Percentiles rank a stretch among this genome's conserved stretches.
These are phyloP conservation scores for Ladona fulva DNA, from an alignment of 1,140 invertebrate genomes.

Conservation along the genomic window DNA sequence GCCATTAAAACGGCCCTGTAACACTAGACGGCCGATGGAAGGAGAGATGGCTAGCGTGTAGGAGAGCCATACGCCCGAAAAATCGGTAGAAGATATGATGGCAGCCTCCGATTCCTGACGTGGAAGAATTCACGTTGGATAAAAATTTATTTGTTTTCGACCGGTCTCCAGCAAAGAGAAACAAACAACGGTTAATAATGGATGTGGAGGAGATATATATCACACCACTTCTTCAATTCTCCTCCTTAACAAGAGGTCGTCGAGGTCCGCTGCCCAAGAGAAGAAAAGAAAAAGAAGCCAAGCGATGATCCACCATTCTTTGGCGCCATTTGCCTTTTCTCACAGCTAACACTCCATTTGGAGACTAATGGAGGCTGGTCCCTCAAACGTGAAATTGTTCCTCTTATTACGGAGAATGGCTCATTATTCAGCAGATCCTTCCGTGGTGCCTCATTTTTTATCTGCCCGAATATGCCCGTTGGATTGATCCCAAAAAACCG, in stretches of 20 bases:
- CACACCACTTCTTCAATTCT: neutral
- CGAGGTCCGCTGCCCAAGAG: too few species aligned
- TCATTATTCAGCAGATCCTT: too few species aligned
- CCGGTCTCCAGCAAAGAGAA: neutral
- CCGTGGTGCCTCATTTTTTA: too few species aligned
- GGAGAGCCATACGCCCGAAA: neutral
- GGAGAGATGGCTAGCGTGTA: neutral
- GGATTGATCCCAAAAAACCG: too few species aligned
- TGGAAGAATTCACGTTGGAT: neutral
- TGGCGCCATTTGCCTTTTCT: too few species aligned
- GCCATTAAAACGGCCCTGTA: neutral
- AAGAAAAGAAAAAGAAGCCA: too few species aligned
- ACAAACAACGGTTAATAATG: neutral
- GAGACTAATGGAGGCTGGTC: too few species aligned
- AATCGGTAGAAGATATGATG: neutral
- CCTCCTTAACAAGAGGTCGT: neutral
- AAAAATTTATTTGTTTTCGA: neutral
- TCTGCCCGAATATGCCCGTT: too few species aligned
- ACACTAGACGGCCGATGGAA: neutral
- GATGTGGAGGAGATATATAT: neutral
- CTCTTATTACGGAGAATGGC: too few species aligned
- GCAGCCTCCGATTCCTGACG: neutral
- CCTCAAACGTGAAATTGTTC: too few species aligned
- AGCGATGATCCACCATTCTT: too few species aligned
- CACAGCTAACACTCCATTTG: too few species aligned